phyloP scores from a whole-genome alignment of 2,797 vertebrate genomes.

The Sebastes hopkinsi region DNA sequence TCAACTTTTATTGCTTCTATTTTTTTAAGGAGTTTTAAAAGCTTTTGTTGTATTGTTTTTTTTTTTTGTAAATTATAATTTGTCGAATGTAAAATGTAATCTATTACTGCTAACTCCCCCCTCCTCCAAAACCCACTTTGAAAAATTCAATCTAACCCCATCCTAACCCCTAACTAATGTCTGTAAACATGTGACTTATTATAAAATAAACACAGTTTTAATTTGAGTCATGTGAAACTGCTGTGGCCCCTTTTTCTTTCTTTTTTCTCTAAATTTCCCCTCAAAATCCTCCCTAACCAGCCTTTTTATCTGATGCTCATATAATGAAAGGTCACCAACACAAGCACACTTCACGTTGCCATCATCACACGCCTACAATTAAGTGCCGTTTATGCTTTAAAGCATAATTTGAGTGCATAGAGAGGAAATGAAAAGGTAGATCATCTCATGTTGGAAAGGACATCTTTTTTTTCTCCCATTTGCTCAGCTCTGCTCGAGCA shows the following conservation, averaged over 20 bases:
- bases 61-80: conserved; percentile 42
- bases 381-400: background rate
- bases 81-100: conserved; percentile 65
- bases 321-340: conserved; percentile 67
- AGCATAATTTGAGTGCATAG: background rate
- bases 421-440: conserved; percentile 33
- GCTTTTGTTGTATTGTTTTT: conserved; percentile 43
- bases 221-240: conserved; percentile 65
- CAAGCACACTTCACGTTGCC: conserved; percentile 19
- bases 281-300: conserved; percentile 17
- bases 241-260: conserved; percentile 71
- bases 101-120: conserved; percentile 38
- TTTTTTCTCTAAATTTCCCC: conserved; percentile 56
- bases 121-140: conserved; percentile 38
- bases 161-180: conserved; percentile 56
- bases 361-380: background rate
- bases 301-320: conserved; percentile 76
- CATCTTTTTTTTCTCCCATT: conserved; percentile 49
- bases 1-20: conserved; percentile 44
- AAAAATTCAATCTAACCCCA: conserved; percentile 36
- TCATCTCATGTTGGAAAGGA: conserved; percentile 28
- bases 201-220: conserved; percentile 66
- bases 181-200: conserved; percentile 62
- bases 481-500: conserved; percentile 29
- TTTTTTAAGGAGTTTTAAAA: conserved; percentile 50